phyloP scores from a whole-genome alignment of 2,797 vertebrate species.

The Trematomus bernacchii region DNA sequence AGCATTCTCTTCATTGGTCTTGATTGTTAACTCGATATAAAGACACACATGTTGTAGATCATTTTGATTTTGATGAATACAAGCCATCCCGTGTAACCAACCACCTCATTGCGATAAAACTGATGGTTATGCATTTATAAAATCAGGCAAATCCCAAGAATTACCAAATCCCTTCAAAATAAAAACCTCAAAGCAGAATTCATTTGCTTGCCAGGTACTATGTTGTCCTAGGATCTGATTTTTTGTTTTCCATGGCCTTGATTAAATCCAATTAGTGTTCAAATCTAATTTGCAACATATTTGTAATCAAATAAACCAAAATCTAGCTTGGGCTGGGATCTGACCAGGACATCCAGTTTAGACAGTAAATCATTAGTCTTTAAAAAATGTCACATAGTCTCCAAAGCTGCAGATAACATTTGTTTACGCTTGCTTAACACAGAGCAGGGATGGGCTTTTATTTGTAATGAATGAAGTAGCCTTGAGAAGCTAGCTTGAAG shows the following conservation, averaged over 20 bases:
- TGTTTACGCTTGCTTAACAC: too few species aligned
- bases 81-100: background rate
- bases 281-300: slow-evolving; percentile 13
- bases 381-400: background rate
- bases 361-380: background rate
- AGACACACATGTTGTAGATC: slow-evolving; percentile 12
- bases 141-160: slow-evolving; percentile 3
- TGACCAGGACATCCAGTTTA: background rate
- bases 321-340: background rate
- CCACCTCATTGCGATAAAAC: slow-evolving; percentile 8
- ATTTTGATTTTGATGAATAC: background rate
- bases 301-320: background rate
- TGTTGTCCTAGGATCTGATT: background rate
- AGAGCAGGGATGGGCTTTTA: background rate
- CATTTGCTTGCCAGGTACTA: background rate
- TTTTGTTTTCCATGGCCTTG: background rate
- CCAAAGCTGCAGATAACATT: background rate
- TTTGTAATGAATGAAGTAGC: too few species aligned
- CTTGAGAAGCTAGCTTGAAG: background rate
- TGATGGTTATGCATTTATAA: slow-evolving; percentile 2
- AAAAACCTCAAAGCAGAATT: background rate
- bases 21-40: slow-evolving; percentile 19
- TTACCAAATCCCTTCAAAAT: background rate
- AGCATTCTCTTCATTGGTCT: slow-evolving; percentile 4
- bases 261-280: background rate